Evolutionary conservation across 2,113 vertebrate genomes (phyloP).

Genomic region (Oriolus oriolus): DNA sequence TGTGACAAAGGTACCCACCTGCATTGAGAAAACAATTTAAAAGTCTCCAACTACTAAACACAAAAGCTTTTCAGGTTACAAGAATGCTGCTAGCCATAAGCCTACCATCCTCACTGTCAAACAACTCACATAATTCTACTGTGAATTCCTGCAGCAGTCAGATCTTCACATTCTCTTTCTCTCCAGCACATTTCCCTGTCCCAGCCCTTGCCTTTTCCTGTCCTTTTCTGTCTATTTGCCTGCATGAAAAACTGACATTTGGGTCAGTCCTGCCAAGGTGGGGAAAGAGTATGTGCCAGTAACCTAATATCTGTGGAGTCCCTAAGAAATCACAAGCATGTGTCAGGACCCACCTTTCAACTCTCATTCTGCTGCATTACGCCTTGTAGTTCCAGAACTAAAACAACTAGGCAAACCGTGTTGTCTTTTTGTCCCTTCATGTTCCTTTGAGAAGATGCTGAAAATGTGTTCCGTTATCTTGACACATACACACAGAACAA

Average conservation of each 20-base stretch:
- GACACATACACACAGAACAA: fast-evolving
- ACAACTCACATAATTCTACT: background rate
- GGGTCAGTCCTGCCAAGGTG: background rate
- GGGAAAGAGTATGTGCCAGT: background rate
- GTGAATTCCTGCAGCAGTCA: background rate
- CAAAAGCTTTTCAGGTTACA: background rate
- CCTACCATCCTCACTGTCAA: background rate
- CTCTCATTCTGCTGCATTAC: background rate
- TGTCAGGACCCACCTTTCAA: background rate
- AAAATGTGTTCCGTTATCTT: background rate
- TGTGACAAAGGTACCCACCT: background rate
- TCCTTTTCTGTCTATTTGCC: background rate
- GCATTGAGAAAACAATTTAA: background rate
- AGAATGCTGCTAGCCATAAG: background rate
- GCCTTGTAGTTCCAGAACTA: background rate
- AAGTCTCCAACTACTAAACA: background rate
- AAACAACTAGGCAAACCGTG: fast-evolving
- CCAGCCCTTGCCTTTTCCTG: background rate
- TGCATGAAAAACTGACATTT: background rate
- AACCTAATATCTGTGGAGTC: background rate
- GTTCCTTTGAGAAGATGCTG: background rate
- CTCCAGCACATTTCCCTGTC: background rate
- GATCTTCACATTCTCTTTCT: background rate
- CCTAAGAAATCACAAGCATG: background rate
- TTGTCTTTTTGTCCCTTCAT: background rate